Evolutionary conservation across 2,113 vertebrate species (phyloP).

Genomic region (Quiscalus mexicanus): DNA sequence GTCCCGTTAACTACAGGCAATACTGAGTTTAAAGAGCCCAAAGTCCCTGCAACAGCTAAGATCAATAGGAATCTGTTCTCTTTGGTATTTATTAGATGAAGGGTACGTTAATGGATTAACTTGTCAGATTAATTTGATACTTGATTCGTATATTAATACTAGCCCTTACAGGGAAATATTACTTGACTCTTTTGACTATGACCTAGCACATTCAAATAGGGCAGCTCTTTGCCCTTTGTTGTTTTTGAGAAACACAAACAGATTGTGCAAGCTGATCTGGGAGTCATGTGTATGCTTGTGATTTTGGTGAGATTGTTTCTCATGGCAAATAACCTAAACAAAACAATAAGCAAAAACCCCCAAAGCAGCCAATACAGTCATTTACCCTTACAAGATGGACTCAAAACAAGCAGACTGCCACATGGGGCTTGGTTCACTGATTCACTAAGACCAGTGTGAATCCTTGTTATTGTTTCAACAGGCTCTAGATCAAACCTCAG

Average conservation of each 20-base stretch:
- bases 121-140: constrained; percentile 37
- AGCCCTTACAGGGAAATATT: not conserved
- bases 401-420: not conserved
- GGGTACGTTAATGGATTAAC: constrained; percentile 37
- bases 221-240: not conserved
- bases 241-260: constrained; percentile 16
- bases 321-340: not conserved
- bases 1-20: not conserved
- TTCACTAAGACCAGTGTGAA: not conserved
- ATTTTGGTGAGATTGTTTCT: not conserved
- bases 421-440: not conserved
- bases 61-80: constrained; percentile 21
- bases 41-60: constrained; percentile 20
- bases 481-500: not conserved
- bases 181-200: not conserved
- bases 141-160: not conserved
- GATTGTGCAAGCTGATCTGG: not conserved
- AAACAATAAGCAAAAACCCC: not conserved
- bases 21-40: not conserved
- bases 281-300: not conserved
- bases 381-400: not conserved
- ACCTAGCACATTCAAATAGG: not conserved
- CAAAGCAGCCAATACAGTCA: not conserved
- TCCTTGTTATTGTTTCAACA: not conserved
- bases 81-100: constrained; percentile 45